phyloP scores from a whole-genome alignment of 2,113 vertebrate species.

The Mastomys natalensis region DNA sequence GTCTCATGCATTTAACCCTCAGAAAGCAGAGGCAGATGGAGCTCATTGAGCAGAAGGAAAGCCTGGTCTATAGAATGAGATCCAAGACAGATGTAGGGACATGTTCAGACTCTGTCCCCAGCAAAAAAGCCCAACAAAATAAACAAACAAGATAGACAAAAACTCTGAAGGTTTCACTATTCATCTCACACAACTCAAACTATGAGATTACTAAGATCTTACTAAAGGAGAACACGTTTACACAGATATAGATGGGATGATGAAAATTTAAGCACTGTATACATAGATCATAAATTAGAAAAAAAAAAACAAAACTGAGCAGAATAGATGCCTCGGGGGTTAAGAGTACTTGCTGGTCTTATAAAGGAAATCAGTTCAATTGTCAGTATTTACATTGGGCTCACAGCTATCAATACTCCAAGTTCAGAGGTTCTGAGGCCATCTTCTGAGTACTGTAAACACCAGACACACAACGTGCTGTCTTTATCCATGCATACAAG shows the following conservation, averaged over 20 bases:
- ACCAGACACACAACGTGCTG: no score
- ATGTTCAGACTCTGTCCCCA: no score
- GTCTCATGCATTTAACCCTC: not conserved
- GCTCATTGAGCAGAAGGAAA: not conserved
- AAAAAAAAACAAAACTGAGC: no score
- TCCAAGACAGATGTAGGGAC: not conserved
- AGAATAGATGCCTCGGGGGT: no score
- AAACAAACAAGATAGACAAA: no score
- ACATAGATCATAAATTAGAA: no score
- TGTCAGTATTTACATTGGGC: not conserved
- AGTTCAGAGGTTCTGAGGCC: not conserved
- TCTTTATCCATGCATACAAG: no score
- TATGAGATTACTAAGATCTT: not conserved
- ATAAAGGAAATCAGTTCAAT: not conserved
- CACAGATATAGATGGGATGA: no score
- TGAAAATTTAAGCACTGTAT: no score
- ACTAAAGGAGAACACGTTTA: not conserved
- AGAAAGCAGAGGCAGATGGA: not conserved
- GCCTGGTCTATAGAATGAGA: not conserved
- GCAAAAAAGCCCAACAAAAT: no score
- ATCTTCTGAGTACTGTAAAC: not conserved
- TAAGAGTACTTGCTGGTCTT: not conserved
- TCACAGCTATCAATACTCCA: not conserved
- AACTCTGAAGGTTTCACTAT: not conserved
- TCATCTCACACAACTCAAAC: not conserved